Percentiles rank a stretch among this genome's conserved stretches.
Conservation (phyloP, 2,888 invertebrate species). For the Boloria selene region DNA sequence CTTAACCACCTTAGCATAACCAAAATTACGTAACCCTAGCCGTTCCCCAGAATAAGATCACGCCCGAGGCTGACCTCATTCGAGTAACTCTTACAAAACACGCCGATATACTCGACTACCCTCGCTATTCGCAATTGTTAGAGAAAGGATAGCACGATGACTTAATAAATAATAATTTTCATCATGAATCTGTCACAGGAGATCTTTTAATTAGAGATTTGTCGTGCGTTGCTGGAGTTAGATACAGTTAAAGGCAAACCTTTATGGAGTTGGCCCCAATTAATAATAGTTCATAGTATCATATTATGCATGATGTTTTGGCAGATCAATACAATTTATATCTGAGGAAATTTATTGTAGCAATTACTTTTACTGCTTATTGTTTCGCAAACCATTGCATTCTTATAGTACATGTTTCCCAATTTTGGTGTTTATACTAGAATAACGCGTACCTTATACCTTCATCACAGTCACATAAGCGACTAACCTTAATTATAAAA, state of each 20-base stretch:
- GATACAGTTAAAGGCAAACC: constrained; percentile 35
- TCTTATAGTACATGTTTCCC: not conserved
- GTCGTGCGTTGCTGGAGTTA: constrained; percentile 41
- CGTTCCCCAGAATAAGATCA: constrained; percentile 65
- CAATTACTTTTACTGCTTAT: constrained; percentile 16
- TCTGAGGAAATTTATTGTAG: constrained; percentile 33
- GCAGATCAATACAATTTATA: constrained; percentile 37
- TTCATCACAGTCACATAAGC: not conserved
- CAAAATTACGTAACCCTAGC: constrained; percentile 64
- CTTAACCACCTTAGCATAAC: constrained; percentile 62
- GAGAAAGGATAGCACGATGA: constrained; percentile 48
- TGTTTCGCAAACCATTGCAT: constrained; percentile 10
- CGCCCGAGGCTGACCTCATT: constrained; percentile 68
- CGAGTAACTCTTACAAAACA: constrained; percentile 44
- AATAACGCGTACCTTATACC: not conserved
- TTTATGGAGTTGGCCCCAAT: constrained; percentile 29
- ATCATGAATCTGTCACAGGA: constrained; percentile 49
- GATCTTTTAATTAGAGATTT: constrained; percentile 55
- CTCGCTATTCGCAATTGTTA: constrained; percentile 49
- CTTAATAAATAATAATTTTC: constrained; percentile 57
- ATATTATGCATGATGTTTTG: constrained; percentile 28
- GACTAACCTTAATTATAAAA: not conserved
- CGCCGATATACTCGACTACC: constrained; percentile 38
- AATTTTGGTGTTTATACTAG: not conserved
- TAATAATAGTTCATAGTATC: constrained; percentile 29